These are phyloP conservation scores for Pygocentrus nattereri DNA, from an alignment of 2,797 vertebrate genomes.

Conservation along the genomic window DNA sequence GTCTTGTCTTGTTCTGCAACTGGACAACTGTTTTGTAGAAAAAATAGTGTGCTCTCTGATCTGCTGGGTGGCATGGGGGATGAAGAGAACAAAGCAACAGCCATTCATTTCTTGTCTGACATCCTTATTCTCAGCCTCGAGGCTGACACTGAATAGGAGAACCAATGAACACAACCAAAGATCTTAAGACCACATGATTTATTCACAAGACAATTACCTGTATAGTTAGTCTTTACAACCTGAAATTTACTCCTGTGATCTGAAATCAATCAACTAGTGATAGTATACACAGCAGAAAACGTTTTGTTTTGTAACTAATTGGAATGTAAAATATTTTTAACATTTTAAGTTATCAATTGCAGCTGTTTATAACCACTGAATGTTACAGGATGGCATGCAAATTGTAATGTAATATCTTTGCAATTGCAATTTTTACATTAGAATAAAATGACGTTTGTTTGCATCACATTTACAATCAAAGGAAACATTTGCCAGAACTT, in stretches of 20 bases:
- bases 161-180: slow-evolving; percentile 78
- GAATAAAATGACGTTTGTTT: too few species aligned
- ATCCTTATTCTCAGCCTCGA: slow-evolving; percentile 76
- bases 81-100: background rate
- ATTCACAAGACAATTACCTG: slow-evolving; percentile 61
- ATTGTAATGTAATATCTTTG: too few species aligned
- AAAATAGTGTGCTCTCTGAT: background rate
- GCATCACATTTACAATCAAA: too few species aligned
- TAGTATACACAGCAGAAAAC: background rate
- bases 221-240: background rate
- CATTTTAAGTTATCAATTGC: too few species aligned
- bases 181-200: slow-evolving; percentile 74
- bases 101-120: slow-evolving; percentile 76
- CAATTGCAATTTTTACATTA: too few species aligned
- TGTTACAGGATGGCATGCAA: too few species aligned
- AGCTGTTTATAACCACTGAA: too few species aligned
- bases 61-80: background rate
- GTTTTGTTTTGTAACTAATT: background rate
- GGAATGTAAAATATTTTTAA: background rate
- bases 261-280: background rate
- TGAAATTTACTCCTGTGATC: background rate
- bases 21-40: background rate
- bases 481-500: too few species aligned
- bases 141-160: slow-evolving; percentile 71
- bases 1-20: background rate